phyloP scores from a whole-genome alignment of 2,797 vertebrate genomes.

The Sebastiscus albofasciatus region DNA sequence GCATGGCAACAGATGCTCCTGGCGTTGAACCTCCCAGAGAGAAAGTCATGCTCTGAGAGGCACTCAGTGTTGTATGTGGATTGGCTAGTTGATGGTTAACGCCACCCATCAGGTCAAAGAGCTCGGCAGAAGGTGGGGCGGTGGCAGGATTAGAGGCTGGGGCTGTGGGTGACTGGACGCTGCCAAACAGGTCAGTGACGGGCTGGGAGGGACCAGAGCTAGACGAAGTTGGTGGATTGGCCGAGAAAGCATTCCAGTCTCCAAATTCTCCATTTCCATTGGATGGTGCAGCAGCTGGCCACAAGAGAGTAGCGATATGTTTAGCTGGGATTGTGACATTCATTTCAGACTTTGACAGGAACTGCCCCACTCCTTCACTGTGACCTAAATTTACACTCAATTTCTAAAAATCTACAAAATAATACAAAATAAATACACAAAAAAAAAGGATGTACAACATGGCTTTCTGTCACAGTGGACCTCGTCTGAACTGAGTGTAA shows the following conservation, averaged over 20 bases:
- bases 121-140: constrained; percentile 86
- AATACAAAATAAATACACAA: neutral
- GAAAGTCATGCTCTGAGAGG: constrained; percentile 96
- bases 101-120: constrained; percentile 93
- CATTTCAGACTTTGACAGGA: neutral
- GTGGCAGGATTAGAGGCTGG: constrained; percentile 65
- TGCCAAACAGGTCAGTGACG: constrained; percentile 83
- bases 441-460: neutral
- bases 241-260: constrained; percentile 94
- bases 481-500: neutral
- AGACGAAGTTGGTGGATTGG: constrained; percentile 77
- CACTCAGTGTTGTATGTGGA: constrained; percentile 86
- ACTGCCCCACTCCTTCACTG: neutral
- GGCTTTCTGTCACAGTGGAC: neutral
- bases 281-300: constrained; percentile 82
- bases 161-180: constrained; percentile 72
- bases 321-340: neutral
- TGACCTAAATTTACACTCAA: neutral
- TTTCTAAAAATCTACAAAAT: neutral
- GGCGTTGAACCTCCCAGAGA: constrained; percentile 84
- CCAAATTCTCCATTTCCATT: constrained; percentile 95
- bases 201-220: constrained; percentile 68
- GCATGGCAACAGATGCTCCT: constrained; percentile 60
- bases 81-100: constrained; percentile 78
- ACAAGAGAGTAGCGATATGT: neutral